These are phyloP conservation scores for Catocala fraxini DNA, from an alignment of 2,888 invertebrate genomes.

Conservation along the genomic window DNA sequence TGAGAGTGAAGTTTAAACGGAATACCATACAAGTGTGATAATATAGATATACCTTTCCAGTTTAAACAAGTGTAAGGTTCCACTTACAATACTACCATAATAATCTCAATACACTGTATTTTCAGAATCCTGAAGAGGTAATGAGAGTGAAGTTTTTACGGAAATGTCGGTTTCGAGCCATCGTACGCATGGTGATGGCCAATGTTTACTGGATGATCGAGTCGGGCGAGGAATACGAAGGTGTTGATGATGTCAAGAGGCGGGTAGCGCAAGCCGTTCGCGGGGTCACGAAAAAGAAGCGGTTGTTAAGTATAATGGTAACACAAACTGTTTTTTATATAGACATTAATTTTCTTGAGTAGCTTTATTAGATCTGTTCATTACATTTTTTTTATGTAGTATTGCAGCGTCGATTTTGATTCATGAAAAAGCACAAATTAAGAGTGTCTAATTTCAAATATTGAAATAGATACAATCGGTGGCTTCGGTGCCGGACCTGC, in stretches of 20 bases:
- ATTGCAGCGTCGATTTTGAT: no score
- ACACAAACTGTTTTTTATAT: no score
- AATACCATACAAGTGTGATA: conserved; percentile 47
- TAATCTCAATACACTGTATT: background rate
- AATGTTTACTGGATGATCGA: conserved; percentile 88
- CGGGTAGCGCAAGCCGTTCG: conserved; percentile 87
- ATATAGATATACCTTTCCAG: no score
- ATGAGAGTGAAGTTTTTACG: conserved; percentile 78
- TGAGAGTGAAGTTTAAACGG: conserved; percentile 77
- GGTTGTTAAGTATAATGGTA: conserved; percentile 81
- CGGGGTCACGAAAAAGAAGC: conserved; percentile 79
- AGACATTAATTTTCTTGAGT: no score
- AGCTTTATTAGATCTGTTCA: no score
- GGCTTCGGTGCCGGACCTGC: no score
- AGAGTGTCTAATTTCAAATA: no score
- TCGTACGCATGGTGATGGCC: conserved; percentile 86
- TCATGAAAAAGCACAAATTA: no score
- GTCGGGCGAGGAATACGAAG: conserved; percentile 78
- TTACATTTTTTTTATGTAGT: no score
- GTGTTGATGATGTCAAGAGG: conserved; percentile 83
- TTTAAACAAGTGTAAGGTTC: no score
- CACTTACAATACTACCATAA: no score
- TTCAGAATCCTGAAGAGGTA: conserved; percentile 73
- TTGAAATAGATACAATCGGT: no score
- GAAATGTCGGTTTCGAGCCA: conserved; percentile 85